Evolutionary conservation across 1,140 invertebrate genomes (phyloP), one percentile per base, ranked within the genome.

Genomic region (Metopolophium dirhodum): DNA sequence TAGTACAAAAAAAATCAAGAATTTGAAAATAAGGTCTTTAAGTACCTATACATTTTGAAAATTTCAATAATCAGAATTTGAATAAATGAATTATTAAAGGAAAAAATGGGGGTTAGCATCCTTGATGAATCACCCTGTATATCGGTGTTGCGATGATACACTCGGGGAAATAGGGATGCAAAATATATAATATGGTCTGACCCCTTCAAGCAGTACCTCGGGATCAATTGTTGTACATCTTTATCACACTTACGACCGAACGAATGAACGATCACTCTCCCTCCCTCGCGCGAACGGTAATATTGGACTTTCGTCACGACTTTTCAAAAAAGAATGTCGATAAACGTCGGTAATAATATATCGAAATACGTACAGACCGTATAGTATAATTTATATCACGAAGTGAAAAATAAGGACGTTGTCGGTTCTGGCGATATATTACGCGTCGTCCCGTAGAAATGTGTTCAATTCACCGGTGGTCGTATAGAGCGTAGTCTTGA

Each of bases 241-340:
- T 77, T 77, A 77, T n/a, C n/a, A 77, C 61, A 77, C 61, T 77
- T 77, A 77, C 61, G 61, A 77, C 14, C n/a, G n/a, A 61, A 61
- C 14, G 30, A n/a, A n/a, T 14, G 51, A 22, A 22, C 3, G 2
- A 20, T 30, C 26, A 11, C 57, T 61, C 26, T 30, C 57, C 23
- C 61, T 14, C 61, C 6, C n/a, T n/a, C n/a, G 3, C 61, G 14
- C 18, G 61, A 77, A 77, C n/a, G 30, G 61, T 77, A 77, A n/a
- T n/a, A 18, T 77, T 77, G 61, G 30, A 77, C 61, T 77, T 77
- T 77, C 61, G 61, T 77, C 61, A 77, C 30, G 61, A n/a, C 30
- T 68, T 68, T 68, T 68, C 30, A 77, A 77, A 77, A 77, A 77
- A 77, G 18, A 77, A 77, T n/a, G 61, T 77, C 61, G 61, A 77